Base-by-base conservation (phyloP, 2,888 invertebrate species). In the Cryptops parisi region DNA sequence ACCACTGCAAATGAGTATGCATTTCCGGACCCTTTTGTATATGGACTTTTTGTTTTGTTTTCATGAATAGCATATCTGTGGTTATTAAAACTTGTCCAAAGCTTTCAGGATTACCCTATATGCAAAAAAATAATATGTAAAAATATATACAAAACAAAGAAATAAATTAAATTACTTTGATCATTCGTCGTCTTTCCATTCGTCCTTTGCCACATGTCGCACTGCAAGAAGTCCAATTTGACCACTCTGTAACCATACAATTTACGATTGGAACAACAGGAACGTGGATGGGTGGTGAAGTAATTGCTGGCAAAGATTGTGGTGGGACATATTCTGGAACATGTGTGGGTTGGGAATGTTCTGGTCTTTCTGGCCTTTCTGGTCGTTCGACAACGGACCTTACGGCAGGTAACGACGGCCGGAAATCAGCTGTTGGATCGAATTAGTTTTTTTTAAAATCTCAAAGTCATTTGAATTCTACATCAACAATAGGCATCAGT, bases 171-270 rank as follows among this genome's bases (percentile, higher is more conserved):
- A 12, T n/a, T 41, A 80, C 78, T 71, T 78, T 74, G 24, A 84
- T 71, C 60, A 73, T 75, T 58, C 83, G 72, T 57, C 70, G 70
- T 61, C 80, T 77, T 63, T 78, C 77, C 58, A 80, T 78, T 63
- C 75, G 75, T 17, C 88, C 89, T 12, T 72, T 64, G 24, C 90
- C 91, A 68, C 91, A 91, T 19, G 78, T 73, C 3, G 78, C 82
- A 63, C 80, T 85, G 69, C 93, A 93, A 1, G 76, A 72, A 24
- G 82, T 78, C 90, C 90, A 93, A 47, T 78, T 77, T 25, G 84
- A 77, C 91, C 91, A 93, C 43, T 77, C 75, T 1, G 84, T 79
- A 62, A 86, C 73, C 62, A 78, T 74, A 61, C 71, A 71, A 40
- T 65, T 63, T 53, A 68, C 41, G 6, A n/a, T n/a, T n/a, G n/a